Evolutionary conservation across 2,113 vertebrate species (phyloP).

Genomic region (Oxyruncus cristatus): DNA sequence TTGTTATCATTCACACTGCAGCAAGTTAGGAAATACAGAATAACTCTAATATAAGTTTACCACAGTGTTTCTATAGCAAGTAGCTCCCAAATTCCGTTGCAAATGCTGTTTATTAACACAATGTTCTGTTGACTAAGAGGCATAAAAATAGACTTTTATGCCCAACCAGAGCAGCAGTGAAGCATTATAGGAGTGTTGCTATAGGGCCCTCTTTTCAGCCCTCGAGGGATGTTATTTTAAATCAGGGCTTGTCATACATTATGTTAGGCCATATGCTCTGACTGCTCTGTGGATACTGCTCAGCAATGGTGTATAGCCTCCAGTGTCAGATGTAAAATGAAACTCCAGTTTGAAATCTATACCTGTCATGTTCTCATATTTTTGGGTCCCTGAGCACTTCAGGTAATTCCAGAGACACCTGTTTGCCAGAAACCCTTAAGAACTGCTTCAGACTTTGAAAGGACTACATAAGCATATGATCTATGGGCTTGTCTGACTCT

Average conservation of each 20-base stretch:
- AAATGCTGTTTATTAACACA: neutral
- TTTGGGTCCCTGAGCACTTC: constrained; percentile 15
- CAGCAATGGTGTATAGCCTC: neutral
- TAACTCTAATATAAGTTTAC: neutral
- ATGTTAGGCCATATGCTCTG: constrained; percentile 33
- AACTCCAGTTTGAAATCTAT: constrained; percentile 14
- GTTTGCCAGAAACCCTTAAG: neutral
- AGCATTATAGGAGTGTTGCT: neutral
- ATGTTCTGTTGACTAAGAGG: neutral
- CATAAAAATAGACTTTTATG: neutral
- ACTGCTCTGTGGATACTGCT: neutral
- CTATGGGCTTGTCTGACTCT: neutral
- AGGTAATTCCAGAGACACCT: constrained; percentile 34
- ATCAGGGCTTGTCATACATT: constrained; percentile 7
- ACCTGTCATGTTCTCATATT: neutral
- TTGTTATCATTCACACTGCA: neutral
- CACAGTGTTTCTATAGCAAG: neutral
- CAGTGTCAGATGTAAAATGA: constrained; percentile 16
- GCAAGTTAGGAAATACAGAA: neutral
- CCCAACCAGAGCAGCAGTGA: neutral
- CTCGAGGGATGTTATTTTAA: neutral
- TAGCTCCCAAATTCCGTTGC: neutral
- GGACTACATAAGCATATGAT: neutral
- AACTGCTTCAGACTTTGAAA: neutral
- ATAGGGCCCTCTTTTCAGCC: neutral